Conservation (phyloP, 2,888 invertebrate species). For the Dryomyza anilis region DNA sequence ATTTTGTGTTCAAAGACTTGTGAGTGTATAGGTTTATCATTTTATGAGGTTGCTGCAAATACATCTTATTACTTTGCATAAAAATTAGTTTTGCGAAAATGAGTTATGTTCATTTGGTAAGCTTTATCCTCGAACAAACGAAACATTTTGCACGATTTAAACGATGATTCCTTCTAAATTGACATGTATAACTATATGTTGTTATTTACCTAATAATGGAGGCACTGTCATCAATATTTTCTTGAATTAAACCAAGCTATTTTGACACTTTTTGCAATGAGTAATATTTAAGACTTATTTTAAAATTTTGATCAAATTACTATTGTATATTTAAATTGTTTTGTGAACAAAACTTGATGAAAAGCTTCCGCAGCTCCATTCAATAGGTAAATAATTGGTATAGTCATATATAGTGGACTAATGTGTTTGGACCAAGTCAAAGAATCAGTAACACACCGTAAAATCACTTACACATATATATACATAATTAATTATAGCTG, state of each 20-base stretch:
- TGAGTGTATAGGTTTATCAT: constrained; percentile 8
- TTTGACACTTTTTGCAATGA: too few relatives aligned
- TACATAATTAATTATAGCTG: too few relatives aligned
- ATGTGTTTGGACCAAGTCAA: constrained; percentile 2
- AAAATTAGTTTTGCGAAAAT: constrained; percentile 57
- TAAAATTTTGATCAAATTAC: too few relatives aligned
- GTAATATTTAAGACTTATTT: too few relatives aligned
- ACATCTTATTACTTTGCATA: constrained; percentile 51
- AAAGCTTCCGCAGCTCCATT: constrained; percentile 33
- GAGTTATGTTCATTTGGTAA: constrained; percentile 62
- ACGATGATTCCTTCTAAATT: too few relatives aligned
- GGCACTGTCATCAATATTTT: neutral
- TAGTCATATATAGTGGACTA: constrained; percentile 39
- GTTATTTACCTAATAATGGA: constrained; percentile 44
- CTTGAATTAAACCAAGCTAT: too few relatives aligned
- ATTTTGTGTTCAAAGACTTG: neutral
- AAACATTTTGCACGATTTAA: neutral
- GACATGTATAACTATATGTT: constrained; percentile 35
- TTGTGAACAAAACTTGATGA: constrained; percentile 35
- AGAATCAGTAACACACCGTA: constrained; percentile 9
- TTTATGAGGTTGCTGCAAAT: constrained; percentile 42
- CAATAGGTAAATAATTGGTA: constrained; percentile 43
- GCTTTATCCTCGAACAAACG: constrained; percentile 58
- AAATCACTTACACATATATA: too few relatives aligned
- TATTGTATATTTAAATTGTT: constrained; percentile 30